These are phyloP conservation scores for Archocentrus centrarchus DNA, from an alignment of 2,113 vertebrate genomes.

Conservation along the genomic window DNA sequence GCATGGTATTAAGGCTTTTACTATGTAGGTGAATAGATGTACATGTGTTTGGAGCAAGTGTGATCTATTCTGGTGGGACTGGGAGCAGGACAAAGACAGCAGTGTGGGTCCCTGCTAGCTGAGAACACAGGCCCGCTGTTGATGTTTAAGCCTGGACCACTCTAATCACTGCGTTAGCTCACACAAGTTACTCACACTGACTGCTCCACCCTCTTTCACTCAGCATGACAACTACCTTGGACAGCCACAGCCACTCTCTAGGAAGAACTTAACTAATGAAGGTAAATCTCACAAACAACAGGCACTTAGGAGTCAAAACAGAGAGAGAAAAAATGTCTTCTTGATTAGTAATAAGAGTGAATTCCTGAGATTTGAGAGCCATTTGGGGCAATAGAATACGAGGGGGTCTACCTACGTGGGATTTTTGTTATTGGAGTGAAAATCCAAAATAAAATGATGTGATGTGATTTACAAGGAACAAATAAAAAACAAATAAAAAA, in stretches of 20 bases:
- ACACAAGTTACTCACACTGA: slow-evolving; percentile 22
- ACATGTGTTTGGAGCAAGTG: slow-evolving; percentile 61
- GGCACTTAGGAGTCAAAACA: not conserved
- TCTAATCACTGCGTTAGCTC: slow-evolving; percentile 33
- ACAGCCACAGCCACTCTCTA: not conserved
- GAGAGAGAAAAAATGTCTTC: not conserved
- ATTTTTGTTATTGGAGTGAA: not conserved
- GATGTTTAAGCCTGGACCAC: slow-evolving; percentile 45
- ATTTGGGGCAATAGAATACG: not conserved
- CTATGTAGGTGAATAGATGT: slow-evolving; percentile 47
- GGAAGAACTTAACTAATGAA: not conserved
- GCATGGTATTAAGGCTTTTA: not conserved
- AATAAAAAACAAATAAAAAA: no score
- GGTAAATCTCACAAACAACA: not conserved
- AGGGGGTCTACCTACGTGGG: not conserved
- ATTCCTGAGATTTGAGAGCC: not conserved
- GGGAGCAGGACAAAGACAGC: slow-evolving; percentile 62
- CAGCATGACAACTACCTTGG: slow-evolving; percentile 37
- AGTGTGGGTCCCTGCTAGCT: slow-evolving; percentile 64
- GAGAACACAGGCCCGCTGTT: slow-evolving; percentile 73
- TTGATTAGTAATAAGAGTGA: not conserved
- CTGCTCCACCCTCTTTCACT: slow-evolving; percentile 33
- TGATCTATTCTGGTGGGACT: slow-evolving; percentile 51
- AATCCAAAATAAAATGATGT: not conserved
- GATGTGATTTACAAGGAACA: not conserved